Evolutionary conservation across 1,140 invertebrate genomes (phyloP), one percentile per base, ranked within the genome.

Genomic region (Ips nitidus): DNA sequence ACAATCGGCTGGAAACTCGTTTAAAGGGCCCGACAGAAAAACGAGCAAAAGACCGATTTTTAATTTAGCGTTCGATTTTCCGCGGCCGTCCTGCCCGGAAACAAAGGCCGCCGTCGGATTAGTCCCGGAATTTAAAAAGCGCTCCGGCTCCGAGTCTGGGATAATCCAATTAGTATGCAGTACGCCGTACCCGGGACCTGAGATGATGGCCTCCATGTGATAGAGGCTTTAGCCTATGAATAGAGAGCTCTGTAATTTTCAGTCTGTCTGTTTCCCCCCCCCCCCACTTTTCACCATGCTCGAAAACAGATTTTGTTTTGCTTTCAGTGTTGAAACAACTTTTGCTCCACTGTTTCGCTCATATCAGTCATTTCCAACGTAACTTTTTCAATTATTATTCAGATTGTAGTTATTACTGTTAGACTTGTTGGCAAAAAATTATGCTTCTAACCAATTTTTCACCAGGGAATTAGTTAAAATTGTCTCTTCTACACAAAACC

Each of bases 141-240:
- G 73, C 73, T 41, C 52, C 71, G 71, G 70, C 72, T 71, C 69
- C 69, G 72, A 66, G 75, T 72, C 74, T 71, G 76, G 76, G 72
- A 77, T 77, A 77, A 77, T 77, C 76, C 75, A 77, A 77, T 77
- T 77, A 77, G 76, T 73, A 76, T 77, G 76, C 76, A 66, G 73
- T 75, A 74, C 72, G 74, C 73, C 62, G 69, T 74, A 75, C 71
- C 43, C 37, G 22, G 41, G 59, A 56, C 38, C 53, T 56, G 22
- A 56, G 53, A 56, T 61, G 36, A 50, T 50, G 45, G 22, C 22
- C 6, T 6, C 45, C 45, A 58, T 41, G 56, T 50, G 45, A 50
- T 50, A 50, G 45, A 50, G 45, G 45, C 45, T 50, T 50, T 50
- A 50, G 45, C 22, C 22, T 50, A 22, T 22, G 45, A 50, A 50